Evolutionary conservation across 1,140 invertebrate species (phyloP), one percentile per base, ranked within the genome.

Genomic region (Diprion similis): DNA sequence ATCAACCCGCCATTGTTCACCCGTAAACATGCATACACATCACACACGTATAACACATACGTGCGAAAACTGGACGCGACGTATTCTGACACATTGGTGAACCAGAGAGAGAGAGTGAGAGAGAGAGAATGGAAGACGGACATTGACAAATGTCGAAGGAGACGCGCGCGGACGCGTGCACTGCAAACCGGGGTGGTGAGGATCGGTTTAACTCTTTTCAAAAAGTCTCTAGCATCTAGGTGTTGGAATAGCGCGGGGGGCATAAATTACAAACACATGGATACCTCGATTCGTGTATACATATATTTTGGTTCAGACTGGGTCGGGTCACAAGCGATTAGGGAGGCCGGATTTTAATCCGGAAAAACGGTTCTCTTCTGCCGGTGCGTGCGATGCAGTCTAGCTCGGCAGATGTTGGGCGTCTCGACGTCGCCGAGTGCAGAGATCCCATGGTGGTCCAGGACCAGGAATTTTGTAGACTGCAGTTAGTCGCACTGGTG

Each of bases 1-100:
- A 78, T 76, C 77, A 76, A 76, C 77, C 66, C 10, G 24, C 71
- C 71, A 71, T 75, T 75, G 69, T 72, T 73, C 45, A 10, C 15
- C 37, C 70, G 10, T 24, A 65, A 66, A 46, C 48, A 9, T 46
- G 8, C 51, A 67, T 48, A 48, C 18, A 46, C 37, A 19, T n/a
- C 51, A 73, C 24, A 48, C 51, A 59, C 51, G 51, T 37, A 37
- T 59, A 15, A 13, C n/a, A 9, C n/a, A 59, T 17, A 59, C 51
- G n/a, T 17, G 51, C 51, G n/a, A 59, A 37, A 3, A 37, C 24
- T 37, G 24, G 24, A 1, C 24, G 24, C 6, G 24, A 37, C 24
- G 24, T 37, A 37, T 37, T 37, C 24, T 6, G 24, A 3, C 24
- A 37, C 24, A 37, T 37, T 1, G 24, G 24, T 37, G 24, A 37